A percentile compares a stretch with the other conserved stretches of the same genome.
These are phyloP conservation scores for Cottoperca gobio DNA, from an alignment of 2,797 vertebrate species.

Conservation along the genomic window DNA sequence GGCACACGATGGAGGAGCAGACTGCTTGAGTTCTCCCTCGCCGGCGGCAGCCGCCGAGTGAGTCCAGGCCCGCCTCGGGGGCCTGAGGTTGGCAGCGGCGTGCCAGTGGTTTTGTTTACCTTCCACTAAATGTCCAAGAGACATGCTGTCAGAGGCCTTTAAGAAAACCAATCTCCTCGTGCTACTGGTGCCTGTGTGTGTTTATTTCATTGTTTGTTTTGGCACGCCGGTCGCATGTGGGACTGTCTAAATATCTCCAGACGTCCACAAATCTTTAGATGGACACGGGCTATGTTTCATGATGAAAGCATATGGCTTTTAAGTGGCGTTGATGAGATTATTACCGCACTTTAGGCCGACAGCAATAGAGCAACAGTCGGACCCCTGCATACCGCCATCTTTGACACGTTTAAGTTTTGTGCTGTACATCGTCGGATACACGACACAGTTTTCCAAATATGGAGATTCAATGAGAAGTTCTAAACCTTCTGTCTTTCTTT, in stretches of 20 bases:
- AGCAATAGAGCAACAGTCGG: not conserved
- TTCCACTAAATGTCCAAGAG: slow-evolving; percentile 72
- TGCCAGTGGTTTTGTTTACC: slow-evolving; percentile 76
- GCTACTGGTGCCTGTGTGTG: slow-evolving; percentile 55
- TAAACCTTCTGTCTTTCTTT: not conserved
- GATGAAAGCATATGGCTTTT: slow-evolving; percentile 53
- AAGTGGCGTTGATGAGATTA: slow-evolving; percentile 63
- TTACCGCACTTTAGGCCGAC: slow-evolving; percentile 42
- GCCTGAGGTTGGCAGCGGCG: slow-evolving; percentile 61
- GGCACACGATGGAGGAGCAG: slow-evolving; percentile 53
- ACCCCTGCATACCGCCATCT: slow-evolving; percentile 5
- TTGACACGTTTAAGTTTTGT: slow-evolving; percentile 1
- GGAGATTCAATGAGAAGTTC: too few relatives aligned
- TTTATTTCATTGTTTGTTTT: slow-evolving; percentile 47
- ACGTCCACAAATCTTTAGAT: slow-evolving; percentile 60
- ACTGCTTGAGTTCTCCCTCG: slow-evolving; percentile 51
- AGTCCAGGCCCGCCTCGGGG: slow-evolving; percentile 56
- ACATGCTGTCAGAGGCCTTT: slow-evolving; percentile 68
- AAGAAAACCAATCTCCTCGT: slow-evolving; percentile 66
- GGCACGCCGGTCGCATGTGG: slow-evolving; percentile 59
- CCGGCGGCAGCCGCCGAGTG: slow-evolving; percentile 43
- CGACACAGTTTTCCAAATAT: too few relatives aligned
- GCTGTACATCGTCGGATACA: slow-evolving; percentile 33
- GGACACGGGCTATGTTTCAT: slow-evolving; percentile 55
- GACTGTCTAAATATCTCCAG: slow-evolving; percentile 66